phyloP scores from a whole-genome alignment of 1,140 invertebrate genomes.

The Helicoverpa zea region DNA sequence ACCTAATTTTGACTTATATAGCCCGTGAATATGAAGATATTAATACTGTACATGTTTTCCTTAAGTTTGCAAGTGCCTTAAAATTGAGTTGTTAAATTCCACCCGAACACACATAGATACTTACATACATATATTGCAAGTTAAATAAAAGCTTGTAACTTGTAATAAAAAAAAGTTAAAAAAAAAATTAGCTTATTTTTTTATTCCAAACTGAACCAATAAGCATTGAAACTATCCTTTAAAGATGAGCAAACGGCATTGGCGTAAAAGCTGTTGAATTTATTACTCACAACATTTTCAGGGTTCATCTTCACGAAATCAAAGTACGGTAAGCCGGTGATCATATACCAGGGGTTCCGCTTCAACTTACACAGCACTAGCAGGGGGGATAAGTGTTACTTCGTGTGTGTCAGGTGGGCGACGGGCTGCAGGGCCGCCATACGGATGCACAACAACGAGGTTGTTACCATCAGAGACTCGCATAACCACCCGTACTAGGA shows the following conservation, averaged over 20 bases:
- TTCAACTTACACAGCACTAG: slow-evolving; percentile 65
- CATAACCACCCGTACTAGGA: slow-evolving; percentile 59
- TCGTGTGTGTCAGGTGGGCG: slow-evolving; percentile 62
- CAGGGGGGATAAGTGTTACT: slow-evolving; percentile 56
- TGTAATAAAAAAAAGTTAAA: too few relatives aligned
- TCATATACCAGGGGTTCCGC: slow-evolving; percentile 52
- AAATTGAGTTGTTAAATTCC: too few relatives aligned
- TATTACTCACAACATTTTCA: neutral
- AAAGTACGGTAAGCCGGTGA: slow-evolving; percentile 54
- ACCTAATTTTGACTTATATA: neutral
- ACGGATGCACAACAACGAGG: slow-evolving; percentile 50
- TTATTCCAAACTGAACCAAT: too few relatives aligned
- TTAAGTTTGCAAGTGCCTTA: too few relatives aligned
- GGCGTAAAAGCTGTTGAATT: neutral
- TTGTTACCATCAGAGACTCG: slow-evolving; percentile 56
- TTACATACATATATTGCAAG: too few relatives aligned
- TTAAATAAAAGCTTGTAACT: too few relatives aligned
- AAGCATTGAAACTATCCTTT: too few relatives aligned
- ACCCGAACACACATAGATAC: too few relatives aligned
- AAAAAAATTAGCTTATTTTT: too few relatives aligned
- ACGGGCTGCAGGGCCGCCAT: slow-evolving; percentile 60
- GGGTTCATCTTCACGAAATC: neutral
- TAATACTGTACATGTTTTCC: neutral
- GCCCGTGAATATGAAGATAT: neutral
- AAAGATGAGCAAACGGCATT: neutral